Conservation (phyloP, 2,888 invertebrate genomes). For the Phyllotreta cruciferae region DNA sequence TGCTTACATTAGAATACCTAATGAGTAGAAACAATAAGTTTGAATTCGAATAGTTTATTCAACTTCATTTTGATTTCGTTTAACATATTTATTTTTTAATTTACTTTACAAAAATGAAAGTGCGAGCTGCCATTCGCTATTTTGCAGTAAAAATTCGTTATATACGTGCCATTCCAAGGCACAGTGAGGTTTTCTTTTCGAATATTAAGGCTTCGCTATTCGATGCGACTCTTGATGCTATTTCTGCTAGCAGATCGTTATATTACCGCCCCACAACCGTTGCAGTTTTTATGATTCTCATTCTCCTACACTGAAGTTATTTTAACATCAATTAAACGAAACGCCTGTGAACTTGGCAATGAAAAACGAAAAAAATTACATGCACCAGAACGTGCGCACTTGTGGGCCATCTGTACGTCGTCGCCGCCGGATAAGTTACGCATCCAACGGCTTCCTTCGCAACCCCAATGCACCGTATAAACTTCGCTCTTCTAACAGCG, state of each 20-base stretch:
- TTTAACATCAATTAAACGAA: conserved; percentile 6
- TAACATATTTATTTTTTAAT: no score
- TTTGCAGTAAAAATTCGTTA: no score
- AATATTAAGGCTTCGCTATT: background rate
- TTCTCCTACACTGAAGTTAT: background rate
- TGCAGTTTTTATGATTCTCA: conserved; percentile 7
- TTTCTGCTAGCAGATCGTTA: background rate
- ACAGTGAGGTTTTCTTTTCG: background rate
- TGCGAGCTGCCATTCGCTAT: no score
- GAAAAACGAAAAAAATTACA: conserved; percentile 1
- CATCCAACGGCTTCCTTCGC: conserved; percentile 7
- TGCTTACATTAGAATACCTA: no score
- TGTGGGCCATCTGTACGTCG: conserved; percentile 14
- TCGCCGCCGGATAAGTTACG: conserved; percentile 17
- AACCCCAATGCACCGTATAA: conserved; percentile 16
- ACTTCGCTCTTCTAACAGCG: conserved; percentile 16
- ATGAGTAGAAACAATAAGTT: no score
- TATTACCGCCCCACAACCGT: background rate
- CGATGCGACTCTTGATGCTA: no score
- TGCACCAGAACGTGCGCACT: conserved; percentile 9
- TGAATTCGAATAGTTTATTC: no score
- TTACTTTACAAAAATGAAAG: no score
- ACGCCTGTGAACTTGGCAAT: conserved; percentile 6
- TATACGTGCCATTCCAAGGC: no score
- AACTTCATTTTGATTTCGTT: no score